phyloP scores from a whole-genome alignment of 2,888 invertebrate species.

The Adineta ricciae region DNA sequence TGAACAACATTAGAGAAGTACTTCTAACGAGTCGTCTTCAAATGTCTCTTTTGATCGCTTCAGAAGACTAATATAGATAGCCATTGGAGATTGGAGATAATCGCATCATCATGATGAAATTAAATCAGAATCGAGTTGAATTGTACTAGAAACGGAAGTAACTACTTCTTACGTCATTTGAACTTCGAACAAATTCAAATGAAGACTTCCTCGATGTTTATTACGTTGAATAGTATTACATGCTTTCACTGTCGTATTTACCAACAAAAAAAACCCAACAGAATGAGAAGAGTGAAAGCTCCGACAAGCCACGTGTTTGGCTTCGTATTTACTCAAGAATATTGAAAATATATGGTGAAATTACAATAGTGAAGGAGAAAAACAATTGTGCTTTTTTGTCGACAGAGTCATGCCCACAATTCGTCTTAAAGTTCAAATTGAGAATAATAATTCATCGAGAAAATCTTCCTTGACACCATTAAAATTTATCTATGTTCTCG shows the following conservation, averaged over 20 bases:
- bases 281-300: not conserved
- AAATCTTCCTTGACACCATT: not conserved
- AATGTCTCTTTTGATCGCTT: not conserved
- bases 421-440: not conserved
- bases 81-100: not conserved
- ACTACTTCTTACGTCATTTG: not conserved
- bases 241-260: not conserved
- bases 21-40: not conserved
- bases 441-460: not conserved
- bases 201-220: not conserved
- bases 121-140: not conserved
- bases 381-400: not conserved
- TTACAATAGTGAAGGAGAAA: not conserved
- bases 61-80: not conserved
- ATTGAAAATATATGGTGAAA: not conserved
- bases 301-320: not conserved
- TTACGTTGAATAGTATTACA: not conserved
- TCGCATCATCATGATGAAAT: not conserved
- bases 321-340: not conserved
- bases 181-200: not conserved
- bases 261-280: not conserved
- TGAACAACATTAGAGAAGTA: not conserved
- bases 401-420: not conserved
- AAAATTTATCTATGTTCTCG: not conserved
- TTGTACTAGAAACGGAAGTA: not conserved